These are phyloP conservation scores for Cichladusa arquata DNA, from an alignment of 2,113 vertebrate genomes.

Conservation along the genomic window DNA sequence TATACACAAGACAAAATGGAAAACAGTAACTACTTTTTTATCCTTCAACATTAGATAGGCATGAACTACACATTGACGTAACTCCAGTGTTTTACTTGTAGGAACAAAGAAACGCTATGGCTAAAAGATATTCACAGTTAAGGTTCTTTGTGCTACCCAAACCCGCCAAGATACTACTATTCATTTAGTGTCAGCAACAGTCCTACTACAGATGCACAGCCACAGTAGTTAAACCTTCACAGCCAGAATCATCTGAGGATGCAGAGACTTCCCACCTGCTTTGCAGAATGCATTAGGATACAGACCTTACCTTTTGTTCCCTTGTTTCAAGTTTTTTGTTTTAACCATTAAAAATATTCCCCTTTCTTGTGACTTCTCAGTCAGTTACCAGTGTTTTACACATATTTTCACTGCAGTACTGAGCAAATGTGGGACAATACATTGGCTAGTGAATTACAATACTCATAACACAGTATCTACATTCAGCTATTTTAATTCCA, in stretches of 20 bases:
- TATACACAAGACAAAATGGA: conserved; percentile 26
- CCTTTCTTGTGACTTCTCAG: conserved; percentile 58
- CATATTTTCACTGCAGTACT: conserved; percentile 45
- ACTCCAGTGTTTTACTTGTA: conserved; percentile 77
- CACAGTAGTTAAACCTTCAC: conserved; percentile 17
- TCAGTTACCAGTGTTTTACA: conserved; percentile 43
- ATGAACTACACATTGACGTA: conserved; percentile 38
- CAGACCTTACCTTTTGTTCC: background rate
- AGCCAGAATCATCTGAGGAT: background rate
- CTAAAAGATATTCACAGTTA: conserved; percentile 75
- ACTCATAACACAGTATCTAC: conserved; percentile 47
- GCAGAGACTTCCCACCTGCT: background rate
- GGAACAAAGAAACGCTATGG: conserved; percentile 50
- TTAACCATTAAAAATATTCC: conserved; percentile 29
- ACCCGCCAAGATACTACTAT: background rate
- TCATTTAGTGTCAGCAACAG: background rate
- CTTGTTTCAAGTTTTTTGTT: conserved; percentile 10
- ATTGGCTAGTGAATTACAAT: conserved; percentile 38
- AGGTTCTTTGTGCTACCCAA: conserved; percentile 35
- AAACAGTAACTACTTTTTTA: conserved; percentile 41
- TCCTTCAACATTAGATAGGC: conserved; percentile 37
- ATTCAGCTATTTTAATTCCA: conserved; percentile 72
- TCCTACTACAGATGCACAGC: conserved; percentile 35
- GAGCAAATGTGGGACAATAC: conserved; percentile 32
- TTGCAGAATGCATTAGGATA: background rate